Conservation (phyloP, 2,113 vertebrate genomes). For the Trichomycterus rosablanca region DNA sequence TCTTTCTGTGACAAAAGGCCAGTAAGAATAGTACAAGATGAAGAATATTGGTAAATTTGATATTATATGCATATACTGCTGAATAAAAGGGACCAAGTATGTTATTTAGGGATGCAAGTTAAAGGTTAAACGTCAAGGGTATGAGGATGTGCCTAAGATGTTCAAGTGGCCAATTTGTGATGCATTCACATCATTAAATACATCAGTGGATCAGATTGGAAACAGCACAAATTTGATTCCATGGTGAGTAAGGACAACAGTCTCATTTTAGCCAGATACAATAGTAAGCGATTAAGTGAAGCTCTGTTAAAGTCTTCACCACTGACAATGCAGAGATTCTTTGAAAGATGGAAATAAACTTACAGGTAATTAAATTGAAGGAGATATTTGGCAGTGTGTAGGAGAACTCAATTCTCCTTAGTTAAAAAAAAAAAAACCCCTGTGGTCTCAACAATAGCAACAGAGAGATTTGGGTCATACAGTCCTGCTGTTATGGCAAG, state of each 20-base stretch:
- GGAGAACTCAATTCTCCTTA: constrained; percentile 12
- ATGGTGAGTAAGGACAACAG: too few relatives aligned
- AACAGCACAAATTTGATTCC: background rate
- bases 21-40: too few relatives aligned
- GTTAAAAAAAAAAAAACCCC: constrained; percentile 1
- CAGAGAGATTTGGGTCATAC: constrained; percentile 9
- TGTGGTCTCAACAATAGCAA: constrained; percentile 10
- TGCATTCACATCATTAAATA: background rate
- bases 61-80: too few relatives aligned
- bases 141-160: too few relatives aligned
- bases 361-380: background rate
- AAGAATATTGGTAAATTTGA: too few relatives aligned
- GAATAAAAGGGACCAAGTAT: too few relatives aligned
- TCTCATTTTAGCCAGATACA: too few relatives aligned
- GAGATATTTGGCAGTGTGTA: constrained; percentile 41
- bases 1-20: too few relatives aligned
- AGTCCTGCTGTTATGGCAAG: constrained; percentile 9
- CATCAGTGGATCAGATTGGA: background rate
- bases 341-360: constrained; percentile 32
- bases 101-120: too few relatives aligned
- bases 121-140: too few relatives aligned
- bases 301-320: background rate
- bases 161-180: too few relatives aligned
- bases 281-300: too few relatives aligned
- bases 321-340: background rate